Evolutionary conservation across 2,888 invertebrate genomes (phyloP), one percentile per base, ranked within the genome.

Genomic region (Psylliodes chrysocephalus): DNA sequence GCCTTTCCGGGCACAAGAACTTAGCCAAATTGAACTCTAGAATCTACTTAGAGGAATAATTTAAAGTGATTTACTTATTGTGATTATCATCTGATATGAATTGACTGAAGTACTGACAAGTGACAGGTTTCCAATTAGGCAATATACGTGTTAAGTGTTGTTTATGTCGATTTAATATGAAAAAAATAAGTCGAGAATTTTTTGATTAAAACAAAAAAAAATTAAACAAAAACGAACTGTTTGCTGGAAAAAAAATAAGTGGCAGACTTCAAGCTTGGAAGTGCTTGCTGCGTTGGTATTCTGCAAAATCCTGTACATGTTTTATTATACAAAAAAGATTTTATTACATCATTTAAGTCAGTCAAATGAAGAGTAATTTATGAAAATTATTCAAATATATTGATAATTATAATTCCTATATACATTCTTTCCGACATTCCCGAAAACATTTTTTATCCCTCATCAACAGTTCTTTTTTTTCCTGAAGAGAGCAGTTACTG

Each of bases 301-400:
- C 64, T 55, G 46, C 57, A 63, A 54, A 65, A 30, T 60, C 62
- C 57, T 66, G 60, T 64, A 67, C 67, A 68, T 69, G 67, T 68
- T 69, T 70, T 65, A 66, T 64, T 67, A 67, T 69, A 67, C 67
- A 59, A 71, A 59, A 71, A 64, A 73, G 67, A 70, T 74, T 73
- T 73, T 76, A 75, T 76, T 77, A 77, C 74, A 70, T 75, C 69
- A 75, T 64, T 60, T 79, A 78, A 79, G 77, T 76, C 74, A 67
- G 75, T 71, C 74, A 74, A 73, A 77, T 77, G 73, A 68, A 75
- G 77, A 78, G 78, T 79, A 80, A 81, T 79, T 81, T 80, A 80
- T 80, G 78, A 72, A 77, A 80, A 81, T 81, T 80, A 79, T 81
- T 78, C 80, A 81, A 80, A 67, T 73, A 75, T 78, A 79, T 75